These are phyloP conservation scores for Anastrepha ludens DNA, from an alignment of 1,140 invertebrate species.

Conservation along the genomic window DNA sequence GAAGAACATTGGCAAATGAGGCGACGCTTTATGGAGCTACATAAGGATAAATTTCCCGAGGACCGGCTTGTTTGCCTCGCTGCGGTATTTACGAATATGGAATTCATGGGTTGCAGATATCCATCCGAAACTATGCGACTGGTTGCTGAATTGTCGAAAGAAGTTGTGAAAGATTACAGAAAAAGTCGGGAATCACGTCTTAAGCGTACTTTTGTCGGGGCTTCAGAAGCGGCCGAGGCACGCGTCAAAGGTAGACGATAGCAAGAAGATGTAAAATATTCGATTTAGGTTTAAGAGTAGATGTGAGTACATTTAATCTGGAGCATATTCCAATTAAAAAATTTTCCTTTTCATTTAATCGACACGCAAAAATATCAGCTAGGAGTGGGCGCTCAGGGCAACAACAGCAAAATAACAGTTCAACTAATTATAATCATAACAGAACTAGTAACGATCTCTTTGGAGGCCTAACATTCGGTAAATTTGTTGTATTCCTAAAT, in stretches of 20 bases:
- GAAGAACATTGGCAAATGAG: constrained; percentile 89
- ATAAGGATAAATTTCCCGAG: constrained; percentile 83
- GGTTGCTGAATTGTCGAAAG: constrained; percentile 83
- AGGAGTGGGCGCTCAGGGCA: background rate
- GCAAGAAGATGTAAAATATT: constrained; percentile 51
- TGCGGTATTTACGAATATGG: constrained; percentile 88
- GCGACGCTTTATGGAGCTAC: constrained; percentile 82
- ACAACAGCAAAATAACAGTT: constrained; percentile 1
- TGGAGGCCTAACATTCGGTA: constrained; percentile 40
- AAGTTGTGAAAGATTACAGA: constrained; percentile 81
- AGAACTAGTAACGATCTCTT: constrained; percentile 54
- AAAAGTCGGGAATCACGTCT: constrained; percentile 81
- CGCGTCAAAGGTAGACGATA: constrained; percentile 79
- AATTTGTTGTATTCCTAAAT: constrained; percentile 60
- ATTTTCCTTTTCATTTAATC: constrained; percentile 3
- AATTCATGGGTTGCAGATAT: constrained; percentile 90
- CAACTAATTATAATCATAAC: background rate
- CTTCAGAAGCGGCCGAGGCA: constrained; percentile 85
- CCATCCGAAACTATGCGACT: constrained; percentile 85
- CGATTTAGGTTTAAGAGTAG: constrained; percentile 55
- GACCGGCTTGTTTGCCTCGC: constrained; percentile 87
- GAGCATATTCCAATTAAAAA: constrained; percentile 11
- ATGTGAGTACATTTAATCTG: constrained; percentile 54
- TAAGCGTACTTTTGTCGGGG: constrained; percentile 85
- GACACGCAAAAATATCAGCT: constrained; percentile 9